These are phyloP conservation scores for Antechinus stuartii DNA, from an alignment of 2,113 vertebrate species.

Conservation along the genomic window DNA sequence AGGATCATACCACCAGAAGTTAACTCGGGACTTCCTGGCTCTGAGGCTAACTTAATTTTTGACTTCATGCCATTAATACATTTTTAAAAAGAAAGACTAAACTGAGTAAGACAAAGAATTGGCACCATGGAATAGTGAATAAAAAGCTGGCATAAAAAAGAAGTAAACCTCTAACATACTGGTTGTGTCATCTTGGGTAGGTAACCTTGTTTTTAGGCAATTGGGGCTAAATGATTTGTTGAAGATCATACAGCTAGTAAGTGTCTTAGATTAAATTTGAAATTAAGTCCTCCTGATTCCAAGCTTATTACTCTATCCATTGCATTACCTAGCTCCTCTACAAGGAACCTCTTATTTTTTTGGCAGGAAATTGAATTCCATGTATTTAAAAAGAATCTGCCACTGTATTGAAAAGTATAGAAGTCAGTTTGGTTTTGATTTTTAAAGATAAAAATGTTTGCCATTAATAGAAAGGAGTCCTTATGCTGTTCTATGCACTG, in stretches of 20 bases:
- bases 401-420: neutral
- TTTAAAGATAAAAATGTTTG: neutral
- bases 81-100: neutral
- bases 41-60: neutral
- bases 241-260: neutral
- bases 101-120: neutral
- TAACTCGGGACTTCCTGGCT: neutral
- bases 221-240: neutral
- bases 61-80: neutral
- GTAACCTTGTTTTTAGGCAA: neutral
- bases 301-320: neutral
- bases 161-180: neutral
- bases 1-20: neutral
- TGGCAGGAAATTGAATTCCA: conserved; percentile 18
- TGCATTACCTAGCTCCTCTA: neutral
- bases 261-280: neutral
- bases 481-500: too few species aligned
- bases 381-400: neutral
- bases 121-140: neutral
- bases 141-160: neutral
- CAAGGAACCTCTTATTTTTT: neutral
- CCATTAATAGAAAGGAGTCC: neutral
- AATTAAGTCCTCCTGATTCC: neutral
- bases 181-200: neutral
- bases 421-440: neutral